These are phyloP conservation scores for Apoderus coryli DNA, from an alignment of 2,888 invertebrate species.

Conservation along the genomic window DNA sequence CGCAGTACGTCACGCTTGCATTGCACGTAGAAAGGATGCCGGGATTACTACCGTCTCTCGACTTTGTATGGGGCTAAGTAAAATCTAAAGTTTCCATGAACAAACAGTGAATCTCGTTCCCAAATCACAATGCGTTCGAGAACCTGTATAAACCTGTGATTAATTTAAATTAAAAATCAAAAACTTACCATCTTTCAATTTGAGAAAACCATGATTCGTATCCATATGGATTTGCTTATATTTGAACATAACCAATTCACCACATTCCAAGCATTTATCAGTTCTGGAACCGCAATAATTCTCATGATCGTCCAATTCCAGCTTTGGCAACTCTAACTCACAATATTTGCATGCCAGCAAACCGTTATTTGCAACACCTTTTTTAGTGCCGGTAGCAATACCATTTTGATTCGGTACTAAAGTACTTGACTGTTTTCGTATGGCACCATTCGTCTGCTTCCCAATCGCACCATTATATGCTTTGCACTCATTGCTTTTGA, in stretches of 20 bases:
- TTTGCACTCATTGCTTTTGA: no score
- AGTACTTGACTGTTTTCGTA: not conserved
- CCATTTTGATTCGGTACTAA: not conserved
- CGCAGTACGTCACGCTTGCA: no score
- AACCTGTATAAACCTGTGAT: no score
- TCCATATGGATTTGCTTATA: slow-evolving; percentile 48
- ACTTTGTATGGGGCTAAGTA: no score
- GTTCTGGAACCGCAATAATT: slow-evolving; percentile 59
- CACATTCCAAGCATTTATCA: slow-evolving; percentile 51
- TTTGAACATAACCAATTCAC: slow-evolving; percentile 54
- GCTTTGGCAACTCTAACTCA: slow-evolving; percentile 46
- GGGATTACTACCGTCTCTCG: no score
- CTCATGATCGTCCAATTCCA: slow-evolving; percentile 46
- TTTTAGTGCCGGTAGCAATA: slow-evolving; percentile 3
- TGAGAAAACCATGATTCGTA: slow-evolving; percentile 49
- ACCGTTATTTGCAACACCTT: slow-evolving; percentile 13
- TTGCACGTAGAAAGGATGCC: no score
- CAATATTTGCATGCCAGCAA: slow-evolving; percentile 48
- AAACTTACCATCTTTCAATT: slow-evolving; percentile 42
- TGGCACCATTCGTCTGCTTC: slow-evolving; percentile 9
- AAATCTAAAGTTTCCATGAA: no score
- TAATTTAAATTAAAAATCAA: no score
- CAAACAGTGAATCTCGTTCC: no score
- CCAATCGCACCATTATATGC: slow-evolving; percentile 8
- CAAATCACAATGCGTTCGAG: no score